Evolutionary conservation across 2,797 vertebrate genomes (phyloP), one percentile per base, ranked within the genome.

Genomic region (Sebastes variabilis): DNA sequence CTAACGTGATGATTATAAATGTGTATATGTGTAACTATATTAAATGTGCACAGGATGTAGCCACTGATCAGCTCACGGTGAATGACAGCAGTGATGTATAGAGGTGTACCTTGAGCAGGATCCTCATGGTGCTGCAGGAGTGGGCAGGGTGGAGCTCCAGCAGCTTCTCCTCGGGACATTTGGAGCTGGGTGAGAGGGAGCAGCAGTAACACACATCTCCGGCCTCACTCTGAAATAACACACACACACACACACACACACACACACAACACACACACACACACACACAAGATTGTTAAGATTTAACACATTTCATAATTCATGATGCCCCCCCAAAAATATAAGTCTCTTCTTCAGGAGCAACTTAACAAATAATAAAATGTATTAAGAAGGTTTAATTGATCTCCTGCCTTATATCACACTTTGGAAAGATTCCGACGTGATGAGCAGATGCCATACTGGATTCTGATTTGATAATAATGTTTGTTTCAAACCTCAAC

Each of bases 191-290:
- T 58, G 92, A 92, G 70, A 97, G 95, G 85, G 96, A 92, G 91
- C 97, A 98, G 88, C 97, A 98, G 78, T 96, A 93, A 87, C 97
- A 98, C 81, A 96, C 84, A 78, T 95, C 96, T 3, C 90, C 94
- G 87, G 93, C 93, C 12, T 92, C 92, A 62, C 88, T 94, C 94
- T 95, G 88, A 54, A 83, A 73, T 25, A 77, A 66, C 36, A 75
- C 49, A 69, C 22, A 72, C n/a, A n/a, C 29, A 29, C 0, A 30
- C 52, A 67, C 12, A 72, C n/a, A n/a, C n/a, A n/a, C 29, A 29
- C 0, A 30, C 52, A 67, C 12, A 72, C n/a, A 77, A 66, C 36
- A 75, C 49, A 69, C 22, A 72, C n/a, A n/a, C 29, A 29, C 0
- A 30, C 52, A 67, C 12, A 72, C n/a, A n/a, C n/a, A n/a, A n/a